phyloP scores from a whole-genome alignment of 2,888 invertebrate species.

The Ligdia adustata region DNA sequence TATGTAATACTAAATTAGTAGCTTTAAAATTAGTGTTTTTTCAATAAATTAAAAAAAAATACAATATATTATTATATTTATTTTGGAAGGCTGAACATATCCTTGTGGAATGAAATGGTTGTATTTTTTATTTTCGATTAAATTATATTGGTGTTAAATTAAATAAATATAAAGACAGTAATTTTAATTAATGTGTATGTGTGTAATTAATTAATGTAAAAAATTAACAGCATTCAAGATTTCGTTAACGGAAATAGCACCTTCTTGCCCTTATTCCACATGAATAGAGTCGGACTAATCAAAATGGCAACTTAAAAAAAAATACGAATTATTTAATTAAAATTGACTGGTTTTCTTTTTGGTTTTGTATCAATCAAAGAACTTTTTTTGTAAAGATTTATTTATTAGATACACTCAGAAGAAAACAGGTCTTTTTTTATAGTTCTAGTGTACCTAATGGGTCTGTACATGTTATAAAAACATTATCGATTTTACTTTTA shows the following conservation, averaged over 20 bases:
- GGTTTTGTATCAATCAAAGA: too few relatives aligned
- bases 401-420: too few relatives aligned
- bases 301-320: too few relatives aligned
- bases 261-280: too few relatives aligned
- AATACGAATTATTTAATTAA: too few relatives aligned
- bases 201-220: neutral
- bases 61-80: neutral
- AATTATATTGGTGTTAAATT: conserved; percentile 3
- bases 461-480: too few relatives aligned
- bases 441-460: too few relatives aligned
- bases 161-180: conserved; percentile 14
- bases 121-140: conserved; percentile 18
- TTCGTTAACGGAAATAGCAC: too few relatives aligned
- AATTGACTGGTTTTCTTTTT: too few relatives aligned
- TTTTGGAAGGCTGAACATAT: conserved; percentile 35
- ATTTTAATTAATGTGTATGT: neutral
- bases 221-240: neutral
- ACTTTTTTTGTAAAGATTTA: neutral
- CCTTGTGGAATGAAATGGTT: conserved; percentile 26
- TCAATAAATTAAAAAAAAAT: neutral
- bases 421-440: too few relatives aligned
- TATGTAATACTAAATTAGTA: conserved; percentile 11
- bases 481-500: too few relatives aligned
- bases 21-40: conserved; percentile 11
- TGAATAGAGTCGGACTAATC: too few relatives aligned